Base-by-base conservation (phyloP, 2,888 invertebrate genomes). In the Eustalomyia histrio region DNA sequence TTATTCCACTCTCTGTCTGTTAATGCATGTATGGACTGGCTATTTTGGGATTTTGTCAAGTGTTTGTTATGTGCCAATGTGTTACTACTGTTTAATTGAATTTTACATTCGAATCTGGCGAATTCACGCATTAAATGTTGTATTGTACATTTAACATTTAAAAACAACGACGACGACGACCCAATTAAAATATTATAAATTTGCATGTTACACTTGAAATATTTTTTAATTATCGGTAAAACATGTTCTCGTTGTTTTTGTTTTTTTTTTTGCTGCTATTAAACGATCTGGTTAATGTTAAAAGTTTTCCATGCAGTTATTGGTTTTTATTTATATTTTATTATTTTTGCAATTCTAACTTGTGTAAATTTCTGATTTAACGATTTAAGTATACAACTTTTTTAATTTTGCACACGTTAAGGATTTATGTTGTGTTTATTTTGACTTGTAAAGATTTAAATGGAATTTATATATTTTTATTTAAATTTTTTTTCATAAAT, bases 201-300 rank as follows among this genome's bases (percentile, higher is more conserved):
- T 81, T 78, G 74, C 78, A 81, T 81, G 71, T 81, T 81, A 81
- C 81, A 78, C 81, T 81, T 81, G 78, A 81, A 81, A 81, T 78
- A 61, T 78, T 71, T 76, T 68, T 76, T 73, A 79, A 79, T 79
- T 79, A 72, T 50, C 61, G 50, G 21, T 79, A 35, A 55, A 73
- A 79, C 72, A 55, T 80, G 64, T 75, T 74, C 72, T 47, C 75
- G 64, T 75, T 74, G 58, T 43, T 50, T 35, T 18, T 55, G 12
- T 55, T 50, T 60, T 50, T 60, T n/a, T n/a, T 50, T 60, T 73
- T 64, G 67, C 60, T 39, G 52, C 39, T 67, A 52, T 63, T 67
- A 18, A 35, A 69, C 64, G 69, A 60, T 76, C 64, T 39, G 39
- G 12, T 14, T 9, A 39, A 39, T 39, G 39, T 39, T 39, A 3